Evolutionary conservation across 1,140 invertebrate species (phyloP), one percentile per base, ranked within the genome.

Genomic region (Popillia japonica): DNA sequence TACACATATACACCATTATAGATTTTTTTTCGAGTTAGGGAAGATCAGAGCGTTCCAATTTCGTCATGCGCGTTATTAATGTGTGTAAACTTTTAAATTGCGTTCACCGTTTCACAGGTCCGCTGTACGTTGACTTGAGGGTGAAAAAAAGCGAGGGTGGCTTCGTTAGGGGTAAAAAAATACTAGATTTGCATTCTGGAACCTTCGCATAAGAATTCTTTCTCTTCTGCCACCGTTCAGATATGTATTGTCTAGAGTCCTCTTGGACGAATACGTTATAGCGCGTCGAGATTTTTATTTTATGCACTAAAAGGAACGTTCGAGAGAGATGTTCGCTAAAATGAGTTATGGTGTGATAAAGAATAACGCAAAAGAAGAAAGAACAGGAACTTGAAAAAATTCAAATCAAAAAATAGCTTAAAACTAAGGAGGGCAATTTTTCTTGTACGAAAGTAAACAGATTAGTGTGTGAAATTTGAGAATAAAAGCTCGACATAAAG

Each of bases 1-100:
- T 83, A 84, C 82, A 84, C 83, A 84, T 84, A 84, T 84, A 84
- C 82, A 84, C 83, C 83, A 84, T 84, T 84, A 84, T 84, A 84
- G 83, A 84, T 84, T 84, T 84, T 83, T 34, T 83, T 84, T 84
- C 83, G 79, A 83, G 83, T 84, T 84, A 83, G 83, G 83, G 83
- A 83, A 82, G 82, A 83, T 83, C 81, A 81, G 42, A 79, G 80
- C 78, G 64, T 74, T 20, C 81, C 83, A 81, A 78, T 64, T 78
- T 61, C 42, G 41, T 48, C 78, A 48, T 80, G 79, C 76, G 77
- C 79, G 75, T 76, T 77, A 64, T 73, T 75, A 73, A 78, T 79
- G 72, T 72, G 27, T 75, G 59, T 23, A 72, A 81, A 72, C 59
- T 77, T 74, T 75, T 61, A 68, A 17, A 42, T 7, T 23, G 59